Evolutionary conservation across 23 tunicate species (phyloP).

Genomic region (Halocynthia roretzi): DNA sequence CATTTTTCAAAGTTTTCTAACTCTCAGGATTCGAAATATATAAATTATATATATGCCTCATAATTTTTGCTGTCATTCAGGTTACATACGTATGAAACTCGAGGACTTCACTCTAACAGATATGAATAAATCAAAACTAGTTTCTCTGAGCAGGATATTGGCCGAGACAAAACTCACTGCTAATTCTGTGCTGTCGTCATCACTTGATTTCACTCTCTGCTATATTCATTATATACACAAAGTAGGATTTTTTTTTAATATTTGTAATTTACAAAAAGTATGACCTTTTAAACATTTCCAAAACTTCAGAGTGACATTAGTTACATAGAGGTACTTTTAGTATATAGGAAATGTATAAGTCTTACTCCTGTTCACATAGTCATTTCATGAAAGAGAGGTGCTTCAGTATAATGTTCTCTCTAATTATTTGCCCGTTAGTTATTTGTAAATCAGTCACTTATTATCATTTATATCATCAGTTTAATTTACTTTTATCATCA

Average conservation of each 20-base stretch:
- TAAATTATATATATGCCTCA: too few relatives aligned
- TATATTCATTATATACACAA: slow-evolving; percentile 72
- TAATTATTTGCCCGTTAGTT: too few relatives aligned
- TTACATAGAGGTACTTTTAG: not conserved
- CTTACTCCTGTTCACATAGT: not conserved
- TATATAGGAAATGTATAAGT: not conserved
- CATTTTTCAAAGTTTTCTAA: too few relatives aligned
- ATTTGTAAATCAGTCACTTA: too few relatives aligned
- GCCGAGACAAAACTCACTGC: slow-evolving; percentile 61
- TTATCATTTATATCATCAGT: too few relatives aligned
- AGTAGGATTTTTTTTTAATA: slow-evolving; percentile 12
- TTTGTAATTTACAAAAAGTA: not conserved
- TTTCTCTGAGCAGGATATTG: slow-evolving; percentile 54
- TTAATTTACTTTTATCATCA: too few relatives aligned
- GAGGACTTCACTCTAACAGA: slow-evolving; percentile 83
- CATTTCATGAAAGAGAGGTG: too few relatives aligned
- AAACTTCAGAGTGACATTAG: not conserved
- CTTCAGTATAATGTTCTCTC: too few relatives aligned
- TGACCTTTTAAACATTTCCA: not conserved
- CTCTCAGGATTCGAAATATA: too few relatives aligned
- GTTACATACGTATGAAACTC: slow-evolving; percentile 45
- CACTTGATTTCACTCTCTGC: slow-evolving; percentile 79
- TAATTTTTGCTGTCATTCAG: slow-evolving; percentile 6
- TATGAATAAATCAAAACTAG: slow-evolving; percentile 65
- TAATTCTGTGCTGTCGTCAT: slow-evolving; percentile 68